Evolutionary conservation across 1,140 invertebrate genomes (phyloP).

Genomic region (Andricus grossulariae): DNA sequence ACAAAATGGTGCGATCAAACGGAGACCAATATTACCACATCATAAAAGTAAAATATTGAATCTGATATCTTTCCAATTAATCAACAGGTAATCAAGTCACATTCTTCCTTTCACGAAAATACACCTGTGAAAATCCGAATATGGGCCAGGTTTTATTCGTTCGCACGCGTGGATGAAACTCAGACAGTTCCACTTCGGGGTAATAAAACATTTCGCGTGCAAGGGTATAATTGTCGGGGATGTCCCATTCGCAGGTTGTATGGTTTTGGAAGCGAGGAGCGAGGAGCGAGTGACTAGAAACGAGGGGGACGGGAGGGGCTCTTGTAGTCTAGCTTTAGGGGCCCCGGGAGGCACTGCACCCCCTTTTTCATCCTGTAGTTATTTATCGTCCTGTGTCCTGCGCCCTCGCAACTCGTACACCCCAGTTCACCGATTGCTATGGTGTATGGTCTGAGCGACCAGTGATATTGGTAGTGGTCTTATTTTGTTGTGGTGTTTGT

Average conservation of each 20-base stretch:
- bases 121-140: background rate
- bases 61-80: slow-evolving; percentile 37
- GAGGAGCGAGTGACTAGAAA: slow-evolving; percentile 52
- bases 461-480: slow-evolving; percentile 51
- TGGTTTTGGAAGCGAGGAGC: slow-evolving; percentile 39
- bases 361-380: slow-evolving; percentile 74
- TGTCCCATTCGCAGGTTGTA: slow-evolving; percentile 60
- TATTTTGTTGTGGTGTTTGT: slow-evolving; percentile 41
- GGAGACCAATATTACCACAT: too few species aligned
- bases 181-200: slow-evolving; percentile 53
- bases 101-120: background rate
- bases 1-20: too few species aligned
- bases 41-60: slow-evolving; percentile 32
- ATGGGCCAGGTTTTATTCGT: background rate
- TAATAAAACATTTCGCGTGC: slow-evolving; percentile 73
- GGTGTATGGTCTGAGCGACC: slow-evolving; percentile 2
- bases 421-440: slow-evolving; percentile 39
- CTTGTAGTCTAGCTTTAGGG: slow-evolving; percentile 70
- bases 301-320: slow-evolving; percentile 45
- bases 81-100: slow-evolving; percentile 40
- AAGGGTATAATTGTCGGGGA: slow-evolving; percentile 72
- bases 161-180: slow-evolving; percentile 19
- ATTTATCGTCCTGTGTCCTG: slow-evolving; percentile 68
- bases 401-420: slow-evolving; percentile 47
- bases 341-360: slow-evolving; percentile 70